Base-by-base conservation (phyloP, 1,140 invertebrate genomes). In the Steinernema feltiae region DNA sequence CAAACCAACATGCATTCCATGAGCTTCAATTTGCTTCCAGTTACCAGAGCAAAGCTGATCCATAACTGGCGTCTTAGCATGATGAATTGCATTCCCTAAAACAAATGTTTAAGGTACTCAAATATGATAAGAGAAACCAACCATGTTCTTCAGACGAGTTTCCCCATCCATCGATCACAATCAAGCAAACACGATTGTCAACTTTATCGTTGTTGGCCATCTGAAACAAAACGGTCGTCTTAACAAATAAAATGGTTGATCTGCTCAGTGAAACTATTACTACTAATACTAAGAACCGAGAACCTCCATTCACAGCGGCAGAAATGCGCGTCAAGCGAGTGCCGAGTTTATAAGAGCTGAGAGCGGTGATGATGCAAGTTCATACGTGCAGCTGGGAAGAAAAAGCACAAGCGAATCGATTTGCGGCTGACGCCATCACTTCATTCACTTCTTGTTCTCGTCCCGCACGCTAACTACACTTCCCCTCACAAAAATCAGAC, bases 111-210 rank as follows among this genome's bases (percentile, higher is more conserved):
- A 76, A 41, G 35, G 46, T 15, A 21, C 30, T 29, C 27, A 79
- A 32, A 35, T 27, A 21, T 0, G 2, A 41, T 32, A 72, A 32
- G 1, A 79, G 48, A 17, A 78, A 72, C 24, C 1, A 30, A 75
- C 73, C 82, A 74, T 87, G 81, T 15, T 72, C 77, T 21, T 88
- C 87, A 0, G 84, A 81, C 1, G 85, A 84, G 29, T 88, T 71
- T 18, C 87, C 87, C 87, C 87, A 88, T 17, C 87, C 87, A 75
- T 88, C 87, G 72, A 88, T 88, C n/a, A 88, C 88, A 75, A 88
- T 85, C 1, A 88, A 77, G 75, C 88, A 88, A 29, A 89, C 88
- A 73, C 86, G 86, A 46, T 86, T 81, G 17, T 83, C 78, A 2
- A 85, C 80, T 0, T 32, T 78, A 3, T 35, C 41, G 63, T 82